A percentile compares a stretch with the other conserved stretches of the same genome.
Conservation (phyloP, 2,888 invertebrate species). For the Ganaspis brasiliensis region DNA sequence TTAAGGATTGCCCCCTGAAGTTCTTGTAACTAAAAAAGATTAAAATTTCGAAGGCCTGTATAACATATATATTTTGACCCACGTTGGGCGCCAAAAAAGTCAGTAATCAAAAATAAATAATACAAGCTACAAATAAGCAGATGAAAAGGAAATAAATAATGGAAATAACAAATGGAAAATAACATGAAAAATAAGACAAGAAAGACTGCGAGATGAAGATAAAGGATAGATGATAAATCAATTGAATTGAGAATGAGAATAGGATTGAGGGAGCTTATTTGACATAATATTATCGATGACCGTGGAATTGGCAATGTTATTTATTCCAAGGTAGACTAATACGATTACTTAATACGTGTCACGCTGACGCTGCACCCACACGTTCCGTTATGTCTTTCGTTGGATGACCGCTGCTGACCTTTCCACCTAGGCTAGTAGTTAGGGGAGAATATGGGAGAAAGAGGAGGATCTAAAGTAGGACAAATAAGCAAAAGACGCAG, state of each 20-base stretch:
- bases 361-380: constrained; percentile 73
- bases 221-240: too few species aligned
- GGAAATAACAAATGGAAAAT: too few species aligned
- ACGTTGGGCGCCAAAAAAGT: too few species aligned
- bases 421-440: constrained; percentile 52
- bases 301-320: constrained; percentile 19
- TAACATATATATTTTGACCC: too few species aligned
- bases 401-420: constrained; percentile 74
- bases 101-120: too few species aligned
- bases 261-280: neutral
- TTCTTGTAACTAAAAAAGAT: too few species aligned
- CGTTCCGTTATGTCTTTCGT: constrained; percentile 70
- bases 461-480: constrained; percentile 50
- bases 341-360: constrained; percentile 71
- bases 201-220: too few species aligned
- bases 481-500: constrained; percentile 34
- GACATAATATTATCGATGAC: constrained; percentile 33
- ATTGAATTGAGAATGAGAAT: constrained; percentile 28
- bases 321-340: constrained; percentile 55
- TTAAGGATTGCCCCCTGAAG: too few species aligned
- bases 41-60: too few species aligned
- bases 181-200: too few species aligned
- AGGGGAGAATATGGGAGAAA: constrained; percentile 52
- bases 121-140: too few species aligned
- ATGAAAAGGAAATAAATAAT: too few species aligned